A percentile compares a stretch with the other conserved stretches of the same genome.
Evolutionary conservation across 2,113 vertebrate genomes (phyloP).

Genomic region (Xiphias gladius): DNA sequence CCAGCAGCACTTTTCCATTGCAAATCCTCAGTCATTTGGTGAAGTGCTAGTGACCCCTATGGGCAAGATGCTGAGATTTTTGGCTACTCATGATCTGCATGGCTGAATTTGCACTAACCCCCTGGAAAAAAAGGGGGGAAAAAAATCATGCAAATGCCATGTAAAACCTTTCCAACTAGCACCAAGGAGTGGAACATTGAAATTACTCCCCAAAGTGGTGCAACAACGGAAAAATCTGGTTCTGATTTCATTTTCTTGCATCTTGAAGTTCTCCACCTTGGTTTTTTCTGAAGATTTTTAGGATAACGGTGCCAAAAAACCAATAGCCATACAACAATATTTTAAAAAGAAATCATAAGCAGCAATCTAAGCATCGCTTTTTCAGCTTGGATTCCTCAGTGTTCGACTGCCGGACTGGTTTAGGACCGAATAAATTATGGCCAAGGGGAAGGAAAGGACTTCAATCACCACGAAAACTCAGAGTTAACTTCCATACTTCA

Average conservation of each 20-base stretch:
- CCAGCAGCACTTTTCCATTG: constrained; percentile 73
- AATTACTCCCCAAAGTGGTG: neutral
- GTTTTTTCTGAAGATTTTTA: neutral
- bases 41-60: constrained; percentile 99
- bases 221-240: neutral
- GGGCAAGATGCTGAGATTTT: constrained; percentile 84
- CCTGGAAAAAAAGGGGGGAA: neutral
- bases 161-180: constrained; percentile 12
- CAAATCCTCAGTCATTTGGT: constrained; percentile 86
- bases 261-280: neutral
- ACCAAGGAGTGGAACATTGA: neutral
- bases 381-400: neutral
- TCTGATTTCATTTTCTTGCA: neutral
- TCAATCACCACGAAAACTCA: too few species aligned
- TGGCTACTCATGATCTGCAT: constrained; percentile 66
- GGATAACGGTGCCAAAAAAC: neutral
- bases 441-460: too few species aligned
- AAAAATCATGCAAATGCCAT: constrained; percentile 20
- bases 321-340: neutral
- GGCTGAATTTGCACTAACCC: constrained; percentile 55
- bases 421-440: too few species aligned
- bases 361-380: neutral
- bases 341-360: neutral
- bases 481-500: too few species aligned
- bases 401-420: neutral